Evolutionary conservation across 2,113 vertebrate genomes (phyloP), one percentile per base, ranked within the genome.

Genomic region (Hypomesus transpacificus): DNA sequence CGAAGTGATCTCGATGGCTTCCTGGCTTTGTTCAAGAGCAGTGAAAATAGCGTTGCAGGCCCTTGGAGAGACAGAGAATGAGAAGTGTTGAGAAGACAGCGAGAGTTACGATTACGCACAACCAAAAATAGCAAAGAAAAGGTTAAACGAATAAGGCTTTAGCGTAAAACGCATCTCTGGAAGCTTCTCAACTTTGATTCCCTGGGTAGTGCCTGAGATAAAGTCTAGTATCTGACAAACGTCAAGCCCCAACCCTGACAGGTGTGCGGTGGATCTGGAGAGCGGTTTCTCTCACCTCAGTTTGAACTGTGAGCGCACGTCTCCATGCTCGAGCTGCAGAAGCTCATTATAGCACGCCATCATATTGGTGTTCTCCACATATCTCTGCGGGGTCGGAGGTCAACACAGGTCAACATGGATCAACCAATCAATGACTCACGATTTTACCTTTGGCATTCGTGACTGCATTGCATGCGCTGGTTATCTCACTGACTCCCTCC

Each of bases 311-410:
- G 96, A 93, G 72, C 91, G 93, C 84, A 98, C 94, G 84, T 98
- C 96, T 85, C 97, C 97, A 31, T 94, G 94, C 82, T 98, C 93
- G 87, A 98, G 87, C 90, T 97, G 96, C 72, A 97, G 92, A 83
- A 98, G 92, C 75, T 99, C 97, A 79, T 98, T 97, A 90, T 98
- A 98, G 86, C 97, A 99, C 84, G 95, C 93, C 94, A 96, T 96
- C 89, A 94, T 87, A 79, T 92, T 97, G 75, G 94, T 88, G 89
- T 98, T 97, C 88, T 99, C 97, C 80, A 95, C 71, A 68, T 95
- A 99, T 88, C 96, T 93, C 97, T 99, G 87, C 5, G 76, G 80
- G 84, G 8, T 50, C 13, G 21, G 18, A 21, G 63, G 63, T 46
- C 31, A 21, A n/a, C 76, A 89, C 51, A 21, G 34, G 63, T 46